Conservation (phyloP, 1,140 invertebrate genomes). For the Thaumetopoea pityocampa region DNA sequence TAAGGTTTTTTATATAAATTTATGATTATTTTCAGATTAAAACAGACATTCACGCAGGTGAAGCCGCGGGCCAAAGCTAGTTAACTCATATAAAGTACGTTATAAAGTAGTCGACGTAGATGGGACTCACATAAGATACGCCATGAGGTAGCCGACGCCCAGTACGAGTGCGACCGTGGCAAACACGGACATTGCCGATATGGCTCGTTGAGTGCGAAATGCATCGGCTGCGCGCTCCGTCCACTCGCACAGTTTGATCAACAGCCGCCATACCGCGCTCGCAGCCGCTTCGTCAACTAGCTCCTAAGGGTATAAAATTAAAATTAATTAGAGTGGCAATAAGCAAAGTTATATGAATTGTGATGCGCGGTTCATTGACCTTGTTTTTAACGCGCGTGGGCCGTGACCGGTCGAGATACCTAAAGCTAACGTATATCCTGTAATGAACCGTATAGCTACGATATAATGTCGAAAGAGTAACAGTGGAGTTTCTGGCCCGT, state of each 20-base stretch:
- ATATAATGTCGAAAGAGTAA: no score
- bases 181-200: slow-evolving; percentile 88
- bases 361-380: no score
- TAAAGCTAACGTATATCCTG: no score
- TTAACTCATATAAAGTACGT: slow-evolving; percentile 86
- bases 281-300: slow-evolving; percentile 85
- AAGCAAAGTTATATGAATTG: slow-evolving; percentile 24
- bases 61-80: background rate
- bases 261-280: slow-evolving; percentile 83
- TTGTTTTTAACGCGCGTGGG: no score
- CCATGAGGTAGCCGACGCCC: slow-evolving; percentile 90
- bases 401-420: no score
- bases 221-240: slow-evolving; percentile 85
- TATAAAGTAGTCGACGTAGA: slow-evolving; percentile 90
- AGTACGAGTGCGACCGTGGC: slow-evolving; percentile 89
- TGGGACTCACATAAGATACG: slow-evolving; percentile 84
- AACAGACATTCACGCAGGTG: no score
- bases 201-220: slow-evolving; percentile 87
- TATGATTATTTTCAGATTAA: no score
- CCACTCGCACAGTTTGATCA: slow-evolving; percentile 81
- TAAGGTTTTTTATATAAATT: no score
- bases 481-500: no score
- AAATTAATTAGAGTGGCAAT: background rate
- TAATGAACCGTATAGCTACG: no score
- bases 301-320: slow-evolving; percentile 64